Conservation (phyloP, 2,113 vertebrate genomes). For the Dasypus novemcinctus region DNA sequence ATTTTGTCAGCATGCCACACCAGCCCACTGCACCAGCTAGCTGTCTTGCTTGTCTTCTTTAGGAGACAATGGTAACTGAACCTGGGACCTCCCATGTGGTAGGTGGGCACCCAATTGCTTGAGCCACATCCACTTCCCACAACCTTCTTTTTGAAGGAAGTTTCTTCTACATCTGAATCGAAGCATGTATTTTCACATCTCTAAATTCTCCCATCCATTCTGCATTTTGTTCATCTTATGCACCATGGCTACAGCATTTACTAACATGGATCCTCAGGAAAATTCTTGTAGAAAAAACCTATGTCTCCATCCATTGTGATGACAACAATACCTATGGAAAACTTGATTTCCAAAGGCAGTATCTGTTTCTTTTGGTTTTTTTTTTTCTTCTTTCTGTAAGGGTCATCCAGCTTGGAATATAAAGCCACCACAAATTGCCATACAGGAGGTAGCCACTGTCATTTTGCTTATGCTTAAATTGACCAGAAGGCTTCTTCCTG, state of each 20-base stretch:
- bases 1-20: no score
- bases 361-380: background rate
- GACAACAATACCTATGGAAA: background rate
- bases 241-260: background rate
- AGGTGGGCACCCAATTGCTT: no score
- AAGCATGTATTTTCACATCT: background rate
- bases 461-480: background rate
- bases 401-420: background rate
- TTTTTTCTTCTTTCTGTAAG: background rate
- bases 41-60: no score
- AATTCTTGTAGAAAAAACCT: background rate
- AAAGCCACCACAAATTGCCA: background rate
- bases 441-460: no score
- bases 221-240: background rate
- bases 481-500: background rate
- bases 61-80: no score
- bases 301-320: background rate
- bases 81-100: no score
- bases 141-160: background rate
- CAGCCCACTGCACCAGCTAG: no score
- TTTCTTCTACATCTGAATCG: background rate
- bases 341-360: background rate
- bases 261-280: background rate
- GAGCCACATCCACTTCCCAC: no score
- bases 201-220: background rate